These are phyloP conservation scores for Carapus acus DNA, from an alignment of 2,797 vertebrate species.

Conservation along the genomic window DNA sequence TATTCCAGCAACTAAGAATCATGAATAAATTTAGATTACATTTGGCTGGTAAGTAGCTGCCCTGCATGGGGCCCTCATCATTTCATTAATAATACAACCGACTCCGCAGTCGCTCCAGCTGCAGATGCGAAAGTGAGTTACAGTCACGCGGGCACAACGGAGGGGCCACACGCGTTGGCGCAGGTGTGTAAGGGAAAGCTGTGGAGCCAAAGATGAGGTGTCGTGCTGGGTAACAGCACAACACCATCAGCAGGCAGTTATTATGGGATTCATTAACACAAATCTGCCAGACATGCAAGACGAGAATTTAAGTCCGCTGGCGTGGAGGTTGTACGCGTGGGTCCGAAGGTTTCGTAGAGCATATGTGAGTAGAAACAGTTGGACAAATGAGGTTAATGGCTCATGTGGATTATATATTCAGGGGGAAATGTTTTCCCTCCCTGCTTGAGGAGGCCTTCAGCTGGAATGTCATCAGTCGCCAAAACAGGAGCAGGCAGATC, in stretches of 20 bases:
- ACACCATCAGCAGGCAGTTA: slow-evolving; percentile 20
- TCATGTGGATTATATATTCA: slow-evolving; percentile 16
- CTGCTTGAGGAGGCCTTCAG: slow-evolving; percentile 14
- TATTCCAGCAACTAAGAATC: slow-evolving; percentile 28
- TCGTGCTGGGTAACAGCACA: background rate
- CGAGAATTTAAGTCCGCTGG: slow-evolving; percentile 11
- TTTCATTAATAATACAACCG: slow-evolving; percentile 19
- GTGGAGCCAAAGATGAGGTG: background rate
- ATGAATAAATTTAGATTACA: slow-evolving; percentile 2
- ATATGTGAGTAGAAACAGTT: background rate
- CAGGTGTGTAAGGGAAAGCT: background rate
- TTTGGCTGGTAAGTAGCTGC: background rate
- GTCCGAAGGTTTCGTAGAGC: slow-evolving; percentile 1
- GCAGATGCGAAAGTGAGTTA: no score
- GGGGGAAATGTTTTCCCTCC: slow-evolving; percentile 12
- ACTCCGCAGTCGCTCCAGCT: slow-evolving; percentile 8
- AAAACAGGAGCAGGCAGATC: slow-evolving; percentile 35
- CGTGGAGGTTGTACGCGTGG: background rate
- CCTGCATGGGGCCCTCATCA: slow-evolving; percentile 1
- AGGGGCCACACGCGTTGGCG: no score
- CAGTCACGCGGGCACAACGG: no score
- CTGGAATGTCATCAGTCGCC: slow-evolving; percentile 32
- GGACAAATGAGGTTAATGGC: slow-evolving; percentile 14
- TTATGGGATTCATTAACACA: slow-evolving; percentile 3
- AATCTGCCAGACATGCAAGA: slow-evolving; percentile 14